Evolutionary conservation across 2,113 vertebrate genomes (phyloP).

Genomic region (Ploceus nigricollis): DNA sequence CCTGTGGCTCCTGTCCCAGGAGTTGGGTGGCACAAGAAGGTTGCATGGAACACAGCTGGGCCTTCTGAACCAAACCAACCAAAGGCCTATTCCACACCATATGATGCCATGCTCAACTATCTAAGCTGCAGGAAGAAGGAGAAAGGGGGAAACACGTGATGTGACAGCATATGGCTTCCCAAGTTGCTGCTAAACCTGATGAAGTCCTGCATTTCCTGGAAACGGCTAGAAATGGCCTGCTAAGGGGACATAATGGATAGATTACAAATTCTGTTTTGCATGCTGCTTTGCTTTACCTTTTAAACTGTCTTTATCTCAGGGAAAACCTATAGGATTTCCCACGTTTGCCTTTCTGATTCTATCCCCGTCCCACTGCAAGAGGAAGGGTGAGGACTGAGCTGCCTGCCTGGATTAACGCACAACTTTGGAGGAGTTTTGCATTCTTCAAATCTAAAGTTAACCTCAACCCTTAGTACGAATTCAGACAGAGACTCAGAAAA

Average conservation of each 20-base stretch:
- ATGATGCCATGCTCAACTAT: background rate
- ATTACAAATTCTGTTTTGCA: background rate
- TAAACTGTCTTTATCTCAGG: background rate
- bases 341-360: background rate
- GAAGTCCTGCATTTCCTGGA: background rate
- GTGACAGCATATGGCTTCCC: background rate
- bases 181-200: rapidly evolving
- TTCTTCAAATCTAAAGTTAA: background rate
- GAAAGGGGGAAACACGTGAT: rapidly evolving
- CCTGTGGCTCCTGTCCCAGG: rapidly evolving
- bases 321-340: background rate
- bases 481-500: background rate
- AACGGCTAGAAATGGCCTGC: background rate
- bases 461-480: background rate
- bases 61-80: background rate
- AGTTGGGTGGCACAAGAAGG: background rate
- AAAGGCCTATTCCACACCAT: background rate
- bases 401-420: background rate
- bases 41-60: background rate
- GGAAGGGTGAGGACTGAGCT: background rate
- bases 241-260: background rate
- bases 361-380: background rate
- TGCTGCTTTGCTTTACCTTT: background rate
- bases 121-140: background rate
- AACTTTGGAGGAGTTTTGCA: rapidly evolving